These are phyloP conservation scores for Mythimna vitellina DNA, from an alignment of 2,888 invertebrate genomes.

Conservation along the genomic window DNA sequence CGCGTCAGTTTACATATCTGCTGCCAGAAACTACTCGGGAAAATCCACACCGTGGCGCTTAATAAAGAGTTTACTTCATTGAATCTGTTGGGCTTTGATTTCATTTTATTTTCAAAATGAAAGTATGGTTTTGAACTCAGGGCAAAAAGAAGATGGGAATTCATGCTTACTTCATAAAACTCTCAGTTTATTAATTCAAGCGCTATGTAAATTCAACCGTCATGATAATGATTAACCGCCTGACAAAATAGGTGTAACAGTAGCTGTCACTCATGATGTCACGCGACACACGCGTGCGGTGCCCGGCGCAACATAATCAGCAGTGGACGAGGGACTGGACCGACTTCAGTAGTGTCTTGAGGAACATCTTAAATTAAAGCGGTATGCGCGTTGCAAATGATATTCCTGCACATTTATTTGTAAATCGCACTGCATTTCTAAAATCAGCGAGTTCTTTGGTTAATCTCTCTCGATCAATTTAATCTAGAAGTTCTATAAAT, in stretches of 20 bases:
- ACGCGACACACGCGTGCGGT: neutral
- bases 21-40: neutral
- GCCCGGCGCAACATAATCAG: neutral
- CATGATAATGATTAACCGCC: no score
- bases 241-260: no score
- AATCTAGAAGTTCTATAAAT: neutral
- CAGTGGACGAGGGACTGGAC: neutral
- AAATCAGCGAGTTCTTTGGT: neutral
- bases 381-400: neutral
- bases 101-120: neutral
- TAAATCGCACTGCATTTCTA: no score
- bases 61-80: conserved; percentile 25
- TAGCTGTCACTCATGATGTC: neutral
- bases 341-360: neutral
- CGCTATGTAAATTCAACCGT: no score
- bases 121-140: neutral
- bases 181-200: neutral
- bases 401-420: neutral
- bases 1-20: conserved; percentile 18
- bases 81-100: neutral
- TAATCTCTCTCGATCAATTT: neutral
- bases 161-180: no score
- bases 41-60: conserved; percentile 7
- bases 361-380: no score
- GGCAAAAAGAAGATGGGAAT: neutral